phyloP scores from a whole-genome alignment of 2,888 invertebrate genomes.

The Caenorhabditis afra region DNA sequence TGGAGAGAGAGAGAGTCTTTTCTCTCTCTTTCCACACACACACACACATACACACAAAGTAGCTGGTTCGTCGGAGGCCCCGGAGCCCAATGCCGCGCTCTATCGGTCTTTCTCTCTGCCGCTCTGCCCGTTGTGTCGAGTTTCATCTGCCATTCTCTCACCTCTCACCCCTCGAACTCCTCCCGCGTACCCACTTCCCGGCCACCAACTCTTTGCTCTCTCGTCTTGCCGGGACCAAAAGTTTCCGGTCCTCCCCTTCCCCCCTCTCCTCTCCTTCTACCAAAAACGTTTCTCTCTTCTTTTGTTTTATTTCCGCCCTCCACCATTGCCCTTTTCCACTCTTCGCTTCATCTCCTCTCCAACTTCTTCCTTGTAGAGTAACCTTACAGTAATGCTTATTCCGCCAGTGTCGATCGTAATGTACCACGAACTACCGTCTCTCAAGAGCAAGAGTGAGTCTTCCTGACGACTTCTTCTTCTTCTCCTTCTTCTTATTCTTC shows the following conservation, averaged over 20 bases:
- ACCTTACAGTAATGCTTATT: conserved; percentile 59
- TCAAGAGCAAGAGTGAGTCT: conserved; percentile 67
- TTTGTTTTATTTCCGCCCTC: conserved; percentile 9
- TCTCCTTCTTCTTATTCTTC: no score
- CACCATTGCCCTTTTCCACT: conserved; percentile 2
- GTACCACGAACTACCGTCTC: conserved; percentile 62
- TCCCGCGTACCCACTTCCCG: conserved; percentile 24
- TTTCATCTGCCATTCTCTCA: conserved; percentile 49
- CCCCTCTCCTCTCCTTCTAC: not conserved
- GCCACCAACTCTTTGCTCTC: conserved; percentile 34
- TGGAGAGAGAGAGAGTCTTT: no score
- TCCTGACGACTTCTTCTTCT: not conserved
- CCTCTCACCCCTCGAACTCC: conserved; percentile 40
- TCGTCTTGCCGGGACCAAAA: conserved; percentile 18
- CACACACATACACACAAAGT: conserved; percentile 57
- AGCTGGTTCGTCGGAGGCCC: conserved; percentile 50
- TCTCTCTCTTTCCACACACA: not conserved
- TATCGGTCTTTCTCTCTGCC: conserved; percentile 18
- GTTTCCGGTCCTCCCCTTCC: conserved; percentile 36
- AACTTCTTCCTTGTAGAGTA: conserved; percentile 20
- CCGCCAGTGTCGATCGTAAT: conserved; percentile 68
- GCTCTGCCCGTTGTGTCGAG: conserved; percentile 32
- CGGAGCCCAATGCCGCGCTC: conserved; percentile 37
- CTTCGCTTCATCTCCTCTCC: not conserved
- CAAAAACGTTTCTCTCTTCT: conserved; percentile 7